Conservation (phyloP, 2,113 vertebrate genomes). For the Typhlomys cinereus region DNA sequence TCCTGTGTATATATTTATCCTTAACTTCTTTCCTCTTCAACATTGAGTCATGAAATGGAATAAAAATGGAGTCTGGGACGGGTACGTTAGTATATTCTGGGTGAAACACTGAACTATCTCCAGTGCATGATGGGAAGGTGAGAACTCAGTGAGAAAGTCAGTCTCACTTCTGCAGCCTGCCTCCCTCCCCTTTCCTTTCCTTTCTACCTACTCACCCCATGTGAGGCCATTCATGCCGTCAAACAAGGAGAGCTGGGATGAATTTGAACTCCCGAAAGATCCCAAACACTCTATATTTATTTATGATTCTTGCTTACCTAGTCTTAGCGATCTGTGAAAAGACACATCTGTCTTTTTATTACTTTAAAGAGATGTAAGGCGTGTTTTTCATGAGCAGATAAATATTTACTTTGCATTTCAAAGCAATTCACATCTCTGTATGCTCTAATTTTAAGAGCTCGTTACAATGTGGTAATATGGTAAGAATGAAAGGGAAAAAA, state of each 20-base stretch:
- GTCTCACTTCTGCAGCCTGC: background rate
- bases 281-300: background rate
- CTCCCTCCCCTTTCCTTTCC: background rate
- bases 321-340: background rate
- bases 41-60: conserved; percentile 23
- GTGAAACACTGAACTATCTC: background rate
- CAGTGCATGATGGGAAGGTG: background rate
- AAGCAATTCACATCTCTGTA: background rate
- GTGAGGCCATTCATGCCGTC: background rate
- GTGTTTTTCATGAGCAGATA: background rate
- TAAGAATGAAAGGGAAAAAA: background rate
- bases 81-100: conserved; percentile 17
- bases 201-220: background rate
- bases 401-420: background rate
- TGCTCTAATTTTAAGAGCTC: background rate
- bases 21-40: conserved; percentile 32
- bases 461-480: background rate
- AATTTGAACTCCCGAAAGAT: background rate
- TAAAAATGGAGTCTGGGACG: background rate
- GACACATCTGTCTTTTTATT: background rate
- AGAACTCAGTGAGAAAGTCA: conserved; percentile 27
- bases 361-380: background rate
- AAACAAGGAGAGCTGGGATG: background rate
- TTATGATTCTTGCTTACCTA: background rate
- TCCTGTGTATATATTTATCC: background rate